These are phyloP conservation scores for Apamea anceps DNA, from an alignment of 2,888 invertebrate genomes.

Conservation along the genomic window DNA sequence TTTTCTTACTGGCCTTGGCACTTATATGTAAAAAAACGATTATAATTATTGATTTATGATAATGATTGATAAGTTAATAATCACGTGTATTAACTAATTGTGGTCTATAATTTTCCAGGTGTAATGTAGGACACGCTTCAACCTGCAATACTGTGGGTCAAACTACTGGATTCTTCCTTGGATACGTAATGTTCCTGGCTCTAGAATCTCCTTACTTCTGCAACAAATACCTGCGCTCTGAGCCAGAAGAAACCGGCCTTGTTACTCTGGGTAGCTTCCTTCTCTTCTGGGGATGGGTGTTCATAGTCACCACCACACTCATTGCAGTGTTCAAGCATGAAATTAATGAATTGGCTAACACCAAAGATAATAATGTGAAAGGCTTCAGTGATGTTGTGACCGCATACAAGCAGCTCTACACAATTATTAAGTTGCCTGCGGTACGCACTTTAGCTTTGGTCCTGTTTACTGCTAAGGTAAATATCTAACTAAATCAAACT, in stretches of 20 bases:
- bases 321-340: slow-evolving; percentile 97
- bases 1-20: not conserved
- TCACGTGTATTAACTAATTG: slow-evolving; percentile 6
- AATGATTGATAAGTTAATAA: slow-evolving; percentile 20
- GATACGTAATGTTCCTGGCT: slow-evolving; percentile 98
- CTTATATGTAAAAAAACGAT: not conserved
- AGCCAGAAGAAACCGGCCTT: slow-evolving; percentile 93
- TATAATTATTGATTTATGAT: not conserved
- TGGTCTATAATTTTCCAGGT: slow-evolving; percentile 86
- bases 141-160: slow-evolving; percentile 99
- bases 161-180: slow-evolving; percentile 98
- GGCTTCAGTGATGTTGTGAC: slow-evolving; percentile 87
- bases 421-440: slow-evolving; percentile 95
- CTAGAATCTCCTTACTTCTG: slow-evolving; percentile 99
- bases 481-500: slow-evolving; percentile 5
- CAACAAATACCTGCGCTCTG: slow-evolving; percentile 96
- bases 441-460: slow-evolving; percentile 95
- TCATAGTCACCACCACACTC: slow-evolving; percentile 96
- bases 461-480: slow-evolving; percentile 97
- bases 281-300: slow-evolving; percentile 98
- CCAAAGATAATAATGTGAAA: slow-evolving; percentile 77
- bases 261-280: slow-evolving; percentile 95
- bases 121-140: slow-evolving; percentile 99
- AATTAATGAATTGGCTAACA: slow-evolving; percentile 83
- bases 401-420: slow-evolving; percentile 95